phyloP scores from a whole-genome alignment of 2,888 invertebrate genomes.

The Anodontia alba region DNA sequence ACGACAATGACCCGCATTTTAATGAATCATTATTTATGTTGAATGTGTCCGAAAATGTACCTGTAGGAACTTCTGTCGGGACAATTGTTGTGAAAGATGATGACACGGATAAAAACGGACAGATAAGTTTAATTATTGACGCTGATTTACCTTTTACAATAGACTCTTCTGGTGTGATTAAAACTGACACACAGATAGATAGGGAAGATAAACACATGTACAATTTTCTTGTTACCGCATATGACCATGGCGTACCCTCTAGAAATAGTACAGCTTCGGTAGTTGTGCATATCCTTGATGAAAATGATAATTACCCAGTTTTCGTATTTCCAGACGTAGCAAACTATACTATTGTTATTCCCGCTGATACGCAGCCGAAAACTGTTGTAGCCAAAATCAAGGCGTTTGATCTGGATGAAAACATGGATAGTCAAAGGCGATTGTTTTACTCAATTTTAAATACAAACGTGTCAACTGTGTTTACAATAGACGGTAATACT shows the following conservation, averaged over 20 bases:
- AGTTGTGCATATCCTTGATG: conserved; percentile 66
- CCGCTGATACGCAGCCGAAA: conserved; percentile 54
- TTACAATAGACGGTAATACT: conserved; percentile 58
- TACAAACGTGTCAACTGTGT: conserved; percentile 47
- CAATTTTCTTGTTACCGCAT: conserved; percentile 65
- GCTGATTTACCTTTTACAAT: conserved; percentile 64
- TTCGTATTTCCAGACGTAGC: conserved; percentile 73
- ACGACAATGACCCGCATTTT: conserved; percentile 66
- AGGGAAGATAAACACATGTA: conserved; percentile 67
- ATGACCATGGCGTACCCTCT: conserved; percentile 69
- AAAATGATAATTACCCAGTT: conserved; percentile 72
- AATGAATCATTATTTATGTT: conserved; percentile 51
- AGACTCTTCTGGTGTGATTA: conserved; percentile 61
- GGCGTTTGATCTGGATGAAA: conserved; percentile 64
- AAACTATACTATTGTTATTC: conserved; percentile 68
- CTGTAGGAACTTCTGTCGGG: conserved; percentile 49
- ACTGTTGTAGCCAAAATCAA: conserved; percentile 57
- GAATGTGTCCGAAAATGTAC: conserved; percentile 56
- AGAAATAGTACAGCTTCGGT: conserved; percentile 65
- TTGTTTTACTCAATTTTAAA: conserved; percentile 62
- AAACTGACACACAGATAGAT: conserved; percentile 63
- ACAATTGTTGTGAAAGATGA: conserved; percentile 50
- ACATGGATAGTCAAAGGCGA: conserved; percentile 50
- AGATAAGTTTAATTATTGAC: conserved; percentile 47
- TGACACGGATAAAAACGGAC: conserved; percentile 70